phyloP scores from a whole-genome alignment of 2,113 vertebrate species.

The Scolopax mira region DNA sequence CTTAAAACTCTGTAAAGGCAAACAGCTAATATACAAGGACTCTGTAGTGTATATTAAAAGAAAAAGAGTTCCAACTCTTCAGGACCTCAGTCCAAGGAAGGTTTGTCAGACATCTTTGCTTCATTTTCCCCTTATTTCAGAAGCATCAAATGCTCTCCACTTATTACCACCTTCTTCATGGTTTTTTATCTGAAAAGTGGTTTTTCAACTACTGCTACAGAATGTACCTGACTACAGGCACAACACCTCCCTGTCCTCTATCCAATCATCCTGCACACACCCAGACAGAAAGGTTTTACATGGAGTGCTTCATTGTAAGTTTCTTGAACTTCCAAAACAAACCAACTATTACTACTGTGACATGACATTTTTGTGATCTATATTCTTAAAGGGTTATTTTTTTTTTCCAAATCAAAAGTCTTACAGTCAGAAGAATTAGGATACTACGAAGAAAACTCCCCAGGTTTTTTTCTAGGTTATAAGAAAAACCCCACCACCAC shows the following conservation, averaged over 20 bases:
- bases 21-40: not conserved
- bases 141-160: not conserved
- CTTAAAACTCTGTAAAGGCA: not conserved
- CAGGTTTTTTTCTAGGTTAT: not conserved
- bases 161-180: not conserved
- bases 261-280: not conserved
- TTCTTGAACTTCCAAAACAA: not conserved
- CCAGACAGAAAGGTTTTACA: not conserved
- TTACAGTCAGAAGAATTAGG: not conserved
- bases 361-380: not conserved
- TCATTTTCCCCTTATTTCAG: not conserved
- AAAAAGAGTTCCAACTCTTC: not conserved
- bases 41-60: not conserved
- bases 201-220: not conserved
- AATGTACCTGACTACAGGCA: rapidly evolving
- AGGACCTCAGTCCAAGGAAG: not conserved
- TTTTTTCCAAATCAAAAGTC: not conserved
- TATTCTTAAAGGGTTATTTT: not conserved
- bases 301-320: not conserved
- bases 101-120: not conserved
- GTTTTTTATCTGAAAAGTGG: not conserved
- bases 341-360: not conserved
- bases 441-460: rapidly evolving
- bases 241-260: not conserved
- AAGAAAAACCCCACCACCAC: rapidly evolving